Evolutionary conservation across 64 coral and sea anemone genomes (phyloP).

Genomic region (Trachythela sp.): DNA sequence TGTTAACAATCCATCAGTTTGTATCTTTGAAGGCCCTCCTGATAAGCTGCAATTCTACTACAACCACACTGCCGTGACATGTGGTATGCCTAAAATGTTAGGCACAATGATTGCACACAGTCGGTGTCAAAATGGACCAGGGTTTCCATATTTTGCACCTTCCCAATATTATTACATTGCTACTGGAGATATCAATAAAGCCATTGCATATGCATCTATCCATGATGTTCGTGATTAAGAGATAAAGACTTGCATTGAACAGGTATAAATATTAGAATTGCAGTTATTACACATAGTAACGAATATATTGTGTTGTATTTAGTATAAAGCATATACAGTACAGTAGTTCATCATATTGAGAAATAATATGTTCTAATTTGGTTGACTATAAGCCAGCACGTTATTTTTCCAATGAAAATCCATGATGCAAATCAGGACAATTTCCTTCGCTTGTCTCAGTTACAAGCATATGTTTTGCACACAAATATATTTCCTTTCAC

Average conservation of each 20-base stretch:
- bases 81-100: conserved; percentile 60
- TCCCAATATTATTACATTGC: conserved; percentile 55
- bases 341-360: not conserved
- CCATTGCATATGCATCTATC: conserved; percentile 32
- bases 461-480: too few species aligned
- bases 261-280: conserved; percentile 19
- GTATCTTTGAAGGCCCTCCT: conserved; percentile 54
- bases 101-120: conserved; percentile 53
- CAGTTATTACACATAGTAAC: not conserved
- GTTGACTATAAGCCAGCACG: not conserved
- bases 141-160: conserved; percentile 54
- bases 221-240: conserved; percentile 7
- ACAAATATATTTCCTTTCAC: too few species aligned
- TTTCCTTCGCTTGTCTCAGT: too few species aligned
- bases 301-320: not conserved
- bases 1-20: not conserved
- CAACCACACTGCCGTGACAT: conserved; percentile 40
- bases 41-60: conserved; percentile 53
- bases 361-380: not conserved
- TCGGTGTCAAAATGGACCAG: conserved; percentile 29
- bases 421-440: too few species aligned
- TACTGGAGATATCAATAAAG: conserved; percentile 52
- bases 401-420: not conserved
- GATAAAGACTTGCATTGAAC: conserved; percentile 3
- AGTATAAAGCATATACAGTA: not conserved